These are phyloP conservation scores for Hippocampus abdominalis DNA, from an alignment of 2,113 vertebrate species.

Conservation along the genomic window DNA sequence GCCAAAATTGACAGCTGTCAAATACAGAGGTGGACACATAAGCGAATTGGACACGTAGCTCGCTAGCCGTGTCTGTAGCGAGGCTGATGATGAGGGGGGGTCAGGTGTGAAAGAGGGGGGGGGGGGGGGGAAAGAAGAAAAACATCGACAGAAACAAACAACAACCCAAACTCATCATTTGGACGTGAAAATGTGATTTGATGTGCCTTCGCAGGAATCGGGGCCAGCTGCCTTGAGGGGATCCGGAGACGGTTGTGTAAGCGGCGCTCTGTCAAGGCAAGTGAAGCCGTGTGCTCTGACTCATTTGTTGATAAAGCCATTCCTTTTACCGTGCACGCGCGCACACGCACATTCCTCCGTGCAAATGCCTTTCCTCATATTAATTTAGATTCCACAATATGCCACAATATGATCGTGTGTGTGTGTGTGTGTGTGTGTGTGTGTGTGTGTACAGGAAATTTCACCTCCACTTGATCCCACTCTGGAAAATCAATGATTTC, in stretches of 20 bases:
- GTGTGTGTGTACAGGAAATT: conserved; percentile 12
- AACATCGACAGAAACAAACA: too few species aligned
- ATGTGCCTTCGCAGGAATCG: too few species aligned
- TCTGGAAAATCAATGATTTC: conserved; percentile 38
- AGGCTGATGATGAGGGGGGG: too few species aligned
- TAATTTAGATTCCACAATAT: conserved; percentile 20
- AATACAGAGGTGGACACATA: too few species aligned
- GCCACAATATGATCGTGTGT: background rate
- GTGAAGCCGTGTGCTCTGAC: conserved; percentile 56
- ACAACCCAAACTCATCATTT: background rate
- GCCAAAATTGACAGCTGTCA: too few species aligned
- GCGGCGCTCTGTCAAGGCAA: conserved; percentile 34
- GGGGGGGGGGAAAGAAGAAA: too few species aligned
- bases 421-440: background rate
- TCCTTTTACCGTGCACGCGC: conserved; percentile 41
- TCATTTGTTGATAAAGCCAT: conserved; percentile 51
- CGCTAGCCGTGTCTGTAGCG: too few species aligned
- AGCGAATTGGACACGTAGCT: too few species aligned
- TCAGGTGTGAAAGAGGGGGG: too few species aligned
- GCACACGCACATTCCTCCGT: conserved; percentile 19
- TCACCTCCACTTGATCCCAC: conserved; percentile 15
- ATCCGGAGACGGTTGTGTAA: conserved; percentile 44
- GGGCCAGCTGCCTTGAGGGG: background rate
- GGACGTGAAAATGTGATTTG: background rate
- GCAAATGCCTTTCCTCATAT: conserved; percentile 2